These are phyloP conservation scores for Drosophila nannoptera DNA, from an alignment of 1,140 invertebrate species.

Conservation along the genomic window DNA sequence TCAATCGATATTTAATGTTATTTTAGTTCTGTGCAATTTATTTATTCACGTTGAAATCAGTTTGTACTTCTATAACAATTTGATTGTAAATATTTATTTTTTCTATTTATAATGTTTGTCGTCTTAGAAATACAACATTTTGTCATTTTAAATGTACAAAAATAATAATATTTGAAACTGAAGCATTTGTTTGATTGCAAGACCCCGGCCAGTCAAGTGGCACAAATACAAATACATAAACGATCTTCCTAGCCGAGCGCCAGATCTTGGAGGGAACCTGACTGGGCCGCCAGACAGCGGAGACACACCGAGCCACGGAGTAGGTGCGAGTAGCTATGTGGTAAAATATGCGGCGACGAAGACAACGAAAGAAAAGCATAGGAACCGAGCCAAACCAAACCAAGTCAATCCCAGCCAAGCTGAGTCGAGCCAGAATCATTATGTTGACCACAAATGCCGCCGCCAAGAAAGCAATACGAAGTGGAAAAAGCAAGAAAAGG, in stretches of 20 bases:
- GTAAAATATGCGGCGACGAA: conserved; percentile 54
- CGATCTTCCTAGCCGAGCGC: conserved; percentile 19
- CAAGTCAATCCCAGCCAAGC: conserved; percentile 13
- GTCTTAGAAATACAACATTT: conserved; percentile 56
- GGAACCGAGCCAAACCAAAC: conserved; percentile 23
- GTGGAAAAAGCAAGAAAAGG: conserved; percentile 54
- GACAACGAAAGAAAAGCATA: conserved; percentile 26
- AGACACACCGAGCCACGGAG: conserved; percentile 44
- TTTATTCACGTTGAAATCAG: conserved; percentile 61
- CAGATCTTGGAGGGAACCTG: conserved; percentile 47
- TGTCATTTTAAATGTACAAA: conserved; percentile 74
- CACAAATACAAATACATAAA: too few species aligned
- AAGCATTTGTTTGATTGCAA: conserved; percentile 7
- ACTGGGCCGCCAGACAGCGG: conserved; percentile 47
- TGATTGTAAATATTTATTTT: conserved; percentile 77
- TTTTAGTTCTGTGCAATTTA: conserved; percentile 75
- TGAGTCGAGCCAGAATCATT: conserved; percentile 61
- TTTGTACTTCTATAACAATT: conserved; percentile 55
- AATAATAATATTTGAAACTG: conserved; percentile 45
- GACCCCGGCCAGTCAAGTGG: neutral
- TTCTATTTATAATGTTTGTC: conserved; percentile 48
- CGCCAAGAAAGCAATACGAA: conserved; percentile 62
- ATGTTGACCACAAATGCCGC: conserved; percentile 67
- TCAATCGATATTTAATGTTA: conserved; percentile 61
- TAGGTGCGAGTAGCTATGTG: conserved; percentile 43